Evolutionary conservation across 2,888 invertebrate species (phyloP).

Genomic region (Pocota personata): DNA sequence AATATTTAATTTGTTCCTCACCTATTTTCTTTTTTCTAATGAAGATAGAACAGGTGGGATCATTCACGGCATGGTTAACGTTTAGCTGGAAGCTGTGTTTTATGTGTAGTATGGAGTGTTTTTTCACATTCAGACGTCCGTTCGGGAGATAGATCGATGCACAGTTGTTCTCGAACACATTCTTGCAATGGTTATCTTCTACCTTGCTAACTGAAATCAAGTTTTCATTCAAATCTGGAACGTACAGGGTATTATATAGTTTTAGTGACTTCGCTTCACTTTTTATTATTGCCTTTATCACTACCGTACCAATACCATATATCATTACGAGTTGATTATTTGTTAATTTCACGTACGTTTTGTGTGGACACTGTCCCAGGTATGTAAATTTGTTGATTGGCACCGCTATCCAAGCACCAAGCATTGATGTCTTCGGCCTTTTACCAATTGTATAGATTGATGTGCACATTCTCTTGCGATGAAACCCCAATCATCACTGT

Average conservation of each 20-base stretch:
- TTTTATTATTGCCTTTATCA: background rate
- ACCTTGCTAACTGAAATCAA: background rate
- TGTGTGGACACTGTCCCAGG: background rate
- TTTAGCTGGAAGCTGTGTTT: no score
- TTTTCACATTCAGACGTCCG: background rate
- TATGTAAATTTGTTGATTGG: background rate
- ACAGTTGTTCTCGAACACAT: background rate
- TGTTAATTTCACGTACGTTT: background rate
- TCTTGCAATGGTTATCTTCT: background rate
- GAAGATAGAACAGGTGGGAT: no score
- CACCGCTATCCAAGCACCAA: background rate
- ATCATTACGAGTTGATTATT: background rate
- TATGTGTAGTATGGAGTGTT: background rate
- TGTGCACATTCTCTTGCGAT: conserved; percentile 7
- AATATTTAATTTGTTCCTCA: no score
- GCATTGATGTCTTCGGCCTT: background rate
- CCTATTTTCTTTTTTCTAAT: no score
- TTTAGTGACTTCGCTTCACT: background rate
- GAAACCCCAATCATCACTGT: background rate
- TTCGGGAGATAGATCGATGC: background rate
- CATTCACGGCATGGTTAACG: no score
- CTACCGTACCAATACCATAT: conserved; percentile 2
- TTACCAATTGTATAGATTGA: background rate
- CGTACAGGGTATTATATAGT: background rate
- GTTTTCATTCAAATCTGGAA: conserved; percentile 1